phyloP scores from a whole-genome alignment of 64 coral and sea anemone species.

The Actinia tenebrosa region DNA sequence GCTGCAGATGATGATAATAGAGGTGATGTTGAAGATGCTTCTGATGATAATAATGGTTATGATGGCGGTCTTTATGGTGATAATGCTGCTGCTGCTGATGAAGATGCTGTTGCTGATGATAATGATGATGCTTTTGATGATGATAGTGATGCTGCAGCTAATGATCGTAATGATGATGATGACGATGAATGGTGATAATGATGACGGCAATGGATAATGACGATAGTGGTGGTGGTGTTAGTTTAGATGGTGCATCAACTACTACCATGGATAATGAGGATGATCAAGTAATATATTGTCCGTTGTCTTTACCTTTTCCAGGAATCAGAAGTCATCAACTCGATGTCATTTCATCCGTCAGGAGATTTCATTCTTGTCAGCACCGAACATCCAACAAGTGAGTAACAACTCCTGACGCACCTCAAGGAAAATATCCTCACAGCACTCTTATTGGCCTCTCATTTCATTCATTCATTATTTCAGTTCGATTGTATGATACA shows the following conservation, averaged over 20 bases:
- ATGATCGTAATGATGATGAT: too few species aligned
- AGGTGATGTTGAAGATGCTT: background rate
- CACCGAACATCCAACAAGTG: slow-evolving; percentile 95
- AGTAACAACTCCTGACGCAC: background rate
- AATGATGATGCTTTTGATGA: too few species aligned
- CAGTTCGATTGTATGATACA: slow-evolving; percentile 91
- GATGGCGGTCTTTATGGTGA: background rate
- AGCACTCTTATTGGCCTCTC: too few species aligned
- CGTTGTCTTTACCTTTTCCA: background rate
- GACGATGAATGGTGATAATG: too few species aligned
- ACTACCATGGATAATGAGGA: too few species aligned
- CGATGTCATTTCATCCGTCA: slow-evolving; percentile 94
- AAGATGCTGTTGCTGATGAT: background rate
- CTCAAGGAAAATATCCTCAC: background rate
- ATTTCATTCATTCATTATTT: background rate
- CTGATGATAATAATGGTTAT: background rate
- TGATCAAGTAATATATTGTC: background rate
- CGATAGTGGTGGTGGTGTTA: too few species aligned
- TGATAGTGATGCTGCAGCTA: background rate
- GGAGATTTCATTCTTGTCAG: slow-evolving; percentile 88
- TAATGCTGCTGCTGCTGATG: background rate
- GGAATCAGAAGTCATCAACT: slow-evolving; percentile 79
- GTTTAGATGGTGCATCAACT: too few species aligned
- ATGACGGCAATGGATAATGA: too few species aligned
- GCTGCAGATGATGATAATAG: too few species aligned